Evolutionary conservation across 2,888 invertebrate genomes (phyloP).

Genomic region (Slavum lentiscoides): DNA sequence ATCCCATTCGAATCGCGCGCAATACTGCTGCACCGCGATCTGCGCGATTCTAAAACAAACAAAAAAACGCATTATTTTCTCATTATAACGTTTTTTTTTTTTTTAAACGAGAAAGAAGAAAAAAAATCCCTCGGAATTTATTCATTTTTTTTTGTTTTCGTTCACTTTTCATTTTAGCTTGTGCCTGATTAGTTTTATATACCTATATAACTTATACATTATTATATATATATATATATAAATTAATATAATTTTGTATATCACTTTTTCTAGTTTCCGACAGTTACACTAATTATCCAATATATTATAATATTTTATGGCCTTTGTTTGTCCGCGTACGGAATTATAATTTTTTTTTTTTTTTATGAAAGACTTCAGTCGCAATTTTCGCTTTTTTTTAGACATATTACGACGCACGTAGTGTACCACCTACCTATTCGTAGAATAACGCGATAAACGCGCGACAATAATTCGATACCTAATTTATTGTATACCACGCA

Average conservation of each 20-base stretch:
- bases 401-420: background rate
- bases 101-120: too few species aligned
- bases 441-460: background rate
- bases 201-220: background rate
- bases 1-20: too few species aligned
- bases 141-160: background rate
- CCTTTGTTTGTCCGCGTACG: background rate
- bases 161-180: conserved; percentile 31
- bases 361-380: background rate
- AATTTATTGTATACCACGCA: background rate
- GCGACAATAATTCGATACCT: background rate
- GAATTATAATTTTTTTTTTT: too few species aligned
- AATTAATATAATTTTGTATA: conserved; percentile 7
- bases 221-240: background rate
- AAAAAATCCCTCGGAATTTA: conserved; percentile 1
- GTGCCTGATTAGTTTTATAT: conserved; percentile 47
- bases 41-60: too few species aligned
- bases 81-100: too few species aligned
- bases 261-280: background rate
- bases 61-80: too few species aligned
- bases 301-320: background rate
- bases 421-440: background rate
- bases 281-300: background rate
- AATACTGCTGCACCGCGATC: background rate
- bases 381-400: conserved; percentile 24